A percentile compares a stretch with the other conserved stretches of the same genome.
Evolutionary conservation across 1,140 invertebrate species (phyloP).

Genomic region (Aphis craccivora): DNA sequence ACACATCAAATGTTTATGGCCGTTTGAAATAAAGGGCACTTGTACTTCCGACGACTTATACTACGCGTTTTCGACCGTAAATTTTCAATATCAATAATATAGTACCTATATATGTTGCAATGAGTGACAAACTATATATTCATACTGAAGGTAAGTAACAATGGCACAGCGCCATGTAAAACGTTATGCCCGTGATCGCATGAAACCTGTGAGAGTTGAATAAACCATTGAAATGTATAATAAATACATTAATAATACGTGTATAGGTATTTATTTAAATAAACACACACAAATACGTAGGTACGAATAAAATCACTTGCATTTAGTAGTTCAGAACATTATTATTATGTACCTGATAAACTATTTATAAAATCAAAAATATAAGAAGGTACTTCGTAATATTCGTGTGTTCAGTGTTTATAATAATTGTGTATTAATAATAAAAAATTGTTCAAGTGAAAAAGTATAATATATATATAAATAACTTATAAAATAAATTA

Average conservation of each 20-base stretch:
- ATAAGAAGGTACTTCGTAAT: too few relatives aligned
- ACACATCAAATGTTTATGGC: neutral
- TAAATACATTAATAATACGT: neutral
- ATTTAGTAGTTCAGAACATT: too few relatives aligned
- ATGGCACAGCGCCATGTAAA: neutral
- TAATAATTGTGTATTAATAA: too few relatives aligned
- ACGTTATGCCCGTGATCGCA: neutral
- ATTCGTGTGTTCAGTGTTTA: too few relatives aligned
- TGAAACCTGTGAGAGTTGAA: neutral
- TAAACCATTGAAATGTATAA: neutral
- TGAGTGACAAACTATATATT: neutral
- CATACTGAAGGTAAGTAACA: neutral
- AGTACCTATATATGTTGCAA: too few relatives aligned
- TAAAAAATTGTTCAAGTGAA: too few relatives aligned
- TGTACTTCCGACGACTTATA: neutral
- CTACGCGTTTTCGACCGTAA: neutral
- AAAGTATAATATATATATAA: too few relatives aligned
- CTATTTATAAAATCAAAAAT: too few relatives aligned
- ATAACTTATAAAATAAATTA: neutral
- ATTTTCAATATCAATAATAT: neutral
- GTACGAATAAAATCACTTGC: too few relatives aligned
- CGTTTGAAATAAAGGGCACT: neutral
- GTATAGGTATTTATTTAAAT: too few relatives aligned
- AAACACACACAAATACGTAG: too few relatives aligned
- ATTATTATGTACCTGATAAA: too few relatives aligned